Conservation (phyloP, 2,113 vertebrate genomes). For the Phalacrocorax carbo region DNA sequence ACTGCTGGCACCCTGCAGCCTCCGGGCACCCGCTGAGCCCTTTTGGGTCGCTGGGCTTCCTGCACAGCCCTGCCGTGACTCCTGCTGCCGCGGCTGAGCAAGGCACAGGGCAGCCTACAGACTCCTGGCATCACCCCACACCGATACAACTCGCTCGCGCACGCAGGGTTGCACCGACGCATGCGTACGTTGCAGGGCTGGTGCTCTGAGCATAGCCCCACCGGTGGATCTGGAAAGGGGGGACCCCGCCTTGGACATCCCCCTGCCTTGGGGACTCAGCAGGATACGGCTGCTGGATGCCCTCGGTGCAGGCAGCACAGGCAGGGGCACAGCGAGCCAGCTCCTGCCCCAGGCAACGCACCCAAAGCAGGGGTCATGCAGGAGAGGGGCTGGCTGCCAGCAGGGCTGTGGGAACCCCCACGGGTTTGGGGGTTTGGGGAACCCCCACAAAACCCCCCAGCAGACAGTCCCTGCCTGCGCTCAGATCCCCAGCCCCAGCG, state of each 20-base stretch:
- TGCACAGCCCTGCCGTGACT: background rate
- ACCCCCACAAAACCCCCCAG: background rate
- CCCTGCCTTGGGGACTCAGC: rapidly evolving
- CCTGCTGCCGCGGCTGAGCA: rapidly evolving
- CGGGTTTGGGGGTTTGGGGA: no score
- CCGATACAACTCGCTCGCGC: rapidly evolving
- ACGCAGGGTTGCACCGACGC: rapidly evolving
- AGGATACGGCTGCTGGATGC: background rate
- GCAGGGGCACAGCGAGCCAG: background rate
- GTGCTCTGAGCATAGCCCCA: background rate
- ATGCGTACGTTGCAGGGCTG: no score
- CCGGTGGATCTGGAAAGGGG: background rate
- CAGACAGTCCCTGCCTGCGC: rapidly evolving
- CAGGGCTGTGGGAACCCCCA: background rate
- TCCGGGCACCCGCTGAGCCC: background rate
- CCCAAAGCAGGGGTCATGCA: background rate
- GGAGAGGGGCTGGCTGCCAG: background rate
- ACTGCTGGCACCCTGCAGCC: background rate
- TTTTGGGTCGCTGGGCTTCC: background rate
- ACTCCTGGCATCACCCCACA: background rate
- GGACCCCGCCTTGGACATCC: rapidly evolving
- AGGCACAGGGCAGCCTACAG: no score
- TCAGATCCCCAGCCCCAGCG: background rate
- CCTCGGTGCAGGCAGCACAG: background rate
- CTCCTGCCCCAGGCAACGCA: background rate